Conservation (phyloP, 2,113 vertebrate species). For the Amia ocellicauda region DNA sequence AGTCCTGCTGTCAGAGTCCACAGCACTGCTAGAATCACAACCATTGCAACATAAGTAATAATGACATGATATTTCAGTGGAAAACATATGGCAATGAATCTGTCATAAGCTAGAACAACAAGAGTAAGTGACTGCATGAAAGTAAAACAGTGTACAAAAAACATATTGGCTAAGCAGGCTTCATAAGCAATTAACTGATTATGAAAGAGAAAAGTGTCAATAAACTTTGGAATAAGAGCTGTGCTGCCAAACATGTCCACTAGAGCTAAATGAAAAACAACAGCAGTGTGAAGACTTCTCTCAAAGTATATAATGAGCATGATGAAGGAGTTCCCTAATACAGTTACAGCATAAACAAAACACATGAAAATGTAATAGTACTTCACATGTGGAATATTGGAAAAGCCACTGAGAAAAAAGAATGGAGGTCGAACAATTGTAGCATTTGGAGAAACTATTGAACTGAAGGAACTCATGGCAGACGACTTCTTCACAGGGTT, state of each 20-base stretch:
- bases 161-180: slow-evolving; percentile 1
- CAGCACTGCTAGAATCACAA: not conserved
- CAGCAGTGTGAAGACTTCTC: not conserved
- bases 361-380: slow-evolving; percentile 5
- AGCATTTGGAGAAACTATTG: not conserved
- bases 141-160: not conserved
- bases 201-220: slow-evolving; percentile 2
- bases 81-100: slow-evolving; percentile 5
- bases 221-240: not conserved
- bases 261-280: slow-evolving; percentile 4
- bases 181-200: not conserved
- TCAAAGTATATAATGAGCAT: not conserved
- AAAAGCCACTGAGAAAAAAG: slow-evolving; percentile 6
- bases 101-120: not conserved
- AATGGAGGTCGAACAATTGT: not conserved
- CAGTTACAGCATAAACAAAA: not conserved
- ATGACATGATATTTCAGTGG: not conserved
- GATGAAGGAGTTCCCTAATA: slow-evolving; percentile 1
- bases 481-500: not conserved
- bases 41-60: not conserved
- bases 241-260: not conserved
- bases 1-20: not conserved
- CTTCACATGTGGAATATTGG: not conserved
- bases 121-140: slow-evolving; percentile 3
- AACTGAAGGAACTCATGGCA: not conserved